phyloP scores from a whole-genome alignment of 2,797 vertebrate genomes.

The Pangasius krempfi region DNA sequence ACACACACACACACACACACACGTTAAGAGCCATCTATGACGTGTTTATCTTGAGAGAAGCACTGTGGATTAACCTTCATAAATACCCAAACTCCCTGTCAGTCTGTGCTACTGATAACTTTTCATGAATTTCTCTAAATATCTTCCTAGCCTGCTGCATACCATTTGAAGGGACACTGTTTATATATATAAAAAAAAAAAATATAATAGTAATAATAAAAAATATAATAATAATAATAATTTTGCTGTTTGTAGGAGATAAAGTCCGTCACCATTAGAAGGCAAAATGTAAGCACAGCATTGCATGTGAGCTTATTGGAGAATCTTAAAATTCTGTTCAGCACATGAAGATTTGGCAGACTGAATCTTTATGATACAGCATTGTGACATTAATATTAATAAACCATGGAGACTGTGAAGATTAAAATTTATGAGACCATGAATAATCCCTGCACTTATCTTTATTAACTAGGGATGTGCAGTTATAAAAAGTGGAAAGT shows the following conservation, averaged over 20 bases:
- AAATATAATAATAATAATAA: neutral
- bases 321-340: neutral
- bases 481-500: neutral
- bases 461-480: neutral
- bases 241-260: neutral
- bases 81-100: neutral
- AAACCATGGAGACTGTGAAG: neutral
- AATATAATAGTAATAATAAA: neutral
- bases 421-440: neutral
- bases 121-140: neutral
- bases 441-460: neutral
- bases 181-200: neutral
- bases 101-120: neutral
- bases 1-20: neutral
- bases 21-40: neutral
- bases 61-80: constrained; percentile 25
- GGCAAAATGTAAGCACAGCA: neutral
- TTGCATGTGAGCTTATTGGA: neutral
- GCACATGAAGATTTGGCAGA: neutral
- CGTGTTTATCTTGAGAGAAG: neutral
- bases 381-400: neutral
- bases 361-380: neutral
- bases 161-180: neutral
- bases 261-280: neutral
- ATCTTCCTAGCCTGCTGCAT: neutral